Base-by-base conservation (phyloP, 2,797 vertebrate genomes). In the Pseudomugil gertrudae region DNA sequence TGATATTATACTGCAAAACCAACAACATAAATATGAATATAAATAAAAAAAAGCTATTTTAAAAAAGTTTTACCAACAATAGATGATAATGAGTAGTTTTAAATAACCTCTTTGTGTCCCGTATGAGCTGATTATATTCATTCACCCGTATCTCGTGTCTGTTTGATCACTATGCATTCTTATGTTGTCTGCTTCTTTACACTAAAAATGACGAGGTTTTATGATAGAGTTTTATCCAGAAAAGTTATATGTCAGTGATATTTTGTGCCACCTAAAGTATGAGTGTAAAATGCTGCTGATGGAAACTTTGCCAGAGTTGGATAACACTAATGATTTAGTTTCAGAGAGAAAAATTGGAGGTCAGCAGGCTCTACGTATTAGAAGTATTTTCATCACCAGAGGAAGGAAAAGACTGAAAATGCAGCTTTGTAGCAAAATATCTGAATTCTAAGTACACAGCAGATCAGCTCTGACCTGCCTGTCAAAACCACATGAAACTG, bases 391-490 rank as follows among this genome's bases (percentile, higher is more conserved):
- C 27, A 62, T 38, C n/a, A 43, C 38, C 51, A 8, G 13, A 47
- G 13, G 43, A 51, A 52, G 8, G 53, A 68, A 21, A 52, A 64
- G 19, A 45, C 45, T 57, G 24, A 63, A 21, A 36, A 27, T 10
- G 11, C 4, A 33, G 52, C 27, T 60, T 11, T 61, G 9, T n/a
- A 14, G 36, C 27, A 53, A 43, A 51, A 48, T 29, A 26, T 54
- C 30, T 38, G 19, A 50, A 63, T 40, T 23, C 63, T 71, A 69
- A 71, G 48, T 70, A 74, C 43, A 57, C 30, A 15, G 45, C 30
- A 26, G 27, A 51, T 51, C 45, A 33, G 10, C 58, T 66, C 32
- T n/a, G 24, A 57, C 35, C 50, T n/a, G 32, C 48, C 57, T 43
- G 9, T 47, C 48, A 62, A 43, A 53, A 30, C n/a, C 8, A 55